Base-by-base conservation (phyloP, 2,113 vertebrate species). In the Azemiops feae region DNA sequence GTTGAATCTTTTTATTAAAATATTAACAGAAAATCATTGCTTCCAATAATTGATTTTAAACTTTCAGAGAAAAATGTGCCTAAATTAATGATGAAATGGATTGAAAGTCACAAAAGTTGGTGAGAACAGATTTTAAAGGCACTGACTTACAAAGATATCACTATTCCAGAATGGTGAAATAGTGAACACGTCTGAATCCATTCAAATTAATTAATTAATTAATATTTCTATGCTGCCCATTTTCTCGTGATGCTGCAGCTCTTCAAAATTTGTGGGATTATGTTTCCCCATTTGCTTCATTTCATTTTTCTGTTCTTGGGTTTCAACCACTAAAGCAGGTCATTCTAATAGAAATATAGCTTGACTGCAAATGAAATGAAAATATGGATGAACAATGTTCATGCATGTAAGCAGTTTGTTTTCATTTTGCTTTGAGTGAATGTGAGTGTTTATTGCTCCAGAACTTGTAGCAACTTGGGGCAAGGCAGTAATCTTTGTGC, bases 1-100 rank as follows among this genome's bases (percentile, higher is more conserved):
- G 50, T 96, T 96, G 74, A 64, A 94, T n/a, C 64, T 85, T 97
- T 95, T 94, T 95, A 93, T 93, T 92, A 93, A 94, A 94, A 94
- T 92, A 92, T 89, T 57, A 94, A 95, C 89, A 92, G 64, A 81
- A 96, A 89, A 91, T 86, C 90, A 94, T 85, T 58, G 92, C 89
- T 96, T 96, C 91, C 55, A 93, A 25, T 74, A 91, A 4, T 3
- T 95, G 50, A 81, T 86, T 43, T 58, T 90, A 34, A 43, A 22
- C n/a, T n/a, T 20, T 18, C 52, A 53, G 5, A 94, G 30, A 86
- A 43, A 34, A 45, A n/a, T 50, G 5, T 60, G 52, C 23, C n/a
- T 81, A 43, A 81, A 81, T 81, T 81, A 81, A 81, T 81, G 18
- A 43, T 81, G 34, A 81, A 43, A 81, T 43, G 7, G 74, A 43